A percentile compares a stretch with the other conserved stretches of the same genome.
Evolutionary conservation across 2,797 vertebrate genomes (phyloP).

Genomic region (Hozukius guyotensis): DNA sequence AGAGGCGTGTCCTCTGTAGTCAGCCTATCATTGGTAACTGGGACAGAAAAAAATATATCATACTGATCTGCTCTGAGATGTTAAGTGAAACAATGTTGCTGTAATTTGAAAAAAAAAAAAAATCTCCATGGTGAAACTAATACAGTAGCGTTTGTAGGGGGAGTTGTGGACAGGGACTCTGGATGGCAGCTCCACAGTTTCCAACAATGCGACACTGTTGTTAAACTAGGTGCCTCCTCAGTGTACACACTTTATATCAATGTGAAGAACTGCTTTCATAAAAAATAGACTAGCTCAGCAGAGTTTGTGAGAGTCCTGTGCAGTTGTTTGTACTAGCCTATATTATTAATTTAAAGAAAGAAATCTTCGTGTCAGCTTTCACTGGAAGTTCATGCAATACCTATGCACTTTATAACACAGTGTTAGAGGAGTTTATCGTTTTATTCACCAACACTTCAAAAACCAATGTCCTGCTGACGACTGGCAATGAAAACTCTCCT

Average conservation of each 20-base stretch:
- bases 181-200: neutral
- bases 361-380: conserved; percentile 32
- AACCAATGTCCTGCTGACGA: conserved; percentile 50
- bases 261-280: conserved; percentile 13
- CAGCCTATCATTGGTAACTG: neutral
- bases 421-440: conserved; percentile 27
- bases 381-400: conserved; percentile 4
- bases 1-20: neutral
- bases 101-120: neutral
- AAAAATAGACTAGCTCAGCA: conserved; percentile 27
- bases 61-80: neutral
- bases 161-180: neutral
- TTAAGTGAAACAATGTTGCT: neutral
- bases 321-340: conserved; percentile 16
- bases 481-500: conserved; percentile 41
- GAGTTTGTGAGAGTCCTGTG: neutral
- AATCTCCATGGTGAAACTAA: neutral
- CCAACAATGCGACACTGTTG: conserved; percentile 7
- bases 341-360: conserved; percentile 8
- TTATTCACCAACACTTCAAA: conserved; percentile 40
- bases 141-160: neutral
- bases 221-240: conserved; percentile 16
- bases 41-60: neutral
- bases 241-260: conserved; percentile 5
- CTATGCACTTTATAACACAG: conserved; percentile 24